Percentiles rank a stretch among this genome's conserved stretches.
These are phyloP conservation scores for Trichopria drosophilae DNA, from an alignment of 2,888 invertebrate genomes.

Conservation along the genomic window DNA sequence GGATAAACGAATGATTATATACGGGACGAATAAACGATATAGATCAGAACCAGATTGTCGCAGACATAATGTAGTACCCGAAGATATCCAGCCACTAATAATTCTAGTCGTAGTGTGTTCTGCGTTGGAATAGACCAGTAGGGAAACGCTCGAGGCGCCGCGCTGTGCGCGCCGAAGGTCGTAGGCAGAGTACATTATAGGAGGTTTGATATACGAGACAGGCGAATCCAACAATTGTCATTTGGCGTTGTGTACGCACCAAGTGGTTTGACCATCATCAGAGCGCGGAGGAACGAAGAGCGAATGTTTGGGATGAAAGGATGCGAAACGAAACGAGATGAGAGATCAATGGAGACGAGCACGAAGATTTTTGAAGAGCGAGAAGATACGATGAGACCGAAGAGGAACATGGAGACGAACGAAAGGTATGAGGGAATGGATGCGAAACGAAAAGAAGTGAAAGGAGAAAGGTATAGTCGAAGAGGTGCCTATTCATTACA, in stretches of 20 bases:
- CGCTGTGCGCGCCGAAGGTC: no score
- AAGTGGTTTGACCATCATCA: conserved; percentile 19
- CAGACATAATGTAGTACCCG: no score
- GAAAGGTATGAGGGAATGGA: conserved; percentile 25
- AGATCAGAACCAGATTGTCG: no score
- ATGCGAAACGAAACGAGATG: conserved; percentile 13
- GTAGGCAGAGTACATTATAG: no score
- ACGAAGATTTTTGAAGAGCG: conserved; percentile 34
- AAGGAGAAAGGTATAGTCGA: conserved; percentile 41
- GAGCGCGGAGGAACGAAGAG: conserved; percentile 24
- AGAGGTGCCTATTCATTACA: conserved; percentile 63
- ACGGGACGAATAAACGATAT: no score
- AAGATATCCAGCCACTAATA: no score
- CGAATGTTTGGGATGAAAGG: background rate
- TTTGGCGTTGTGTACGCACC: conserved; percentile 19
- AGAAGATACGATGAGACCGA: no score
- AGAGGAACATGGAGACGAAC: conserved; percentile 25
- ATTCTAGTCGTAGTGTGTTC: no score
- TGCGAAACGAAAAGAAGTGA: conserved; percentile 8
- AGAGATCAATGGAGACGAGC: conserved; percentile 27
- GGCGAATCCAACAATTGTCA: background rate
- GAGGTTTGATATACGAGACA: conserved; percentile 6
- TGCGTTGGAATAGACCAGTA: no score
- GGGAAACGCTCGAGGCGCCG: no score
- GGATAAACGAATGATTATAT: no score